Evolutionary conservation across 2,888 invertebrate species (phyloP), one percentile per base, ranked within the genome.

Genomic region (Anagyrus pseudococci): DNA sequence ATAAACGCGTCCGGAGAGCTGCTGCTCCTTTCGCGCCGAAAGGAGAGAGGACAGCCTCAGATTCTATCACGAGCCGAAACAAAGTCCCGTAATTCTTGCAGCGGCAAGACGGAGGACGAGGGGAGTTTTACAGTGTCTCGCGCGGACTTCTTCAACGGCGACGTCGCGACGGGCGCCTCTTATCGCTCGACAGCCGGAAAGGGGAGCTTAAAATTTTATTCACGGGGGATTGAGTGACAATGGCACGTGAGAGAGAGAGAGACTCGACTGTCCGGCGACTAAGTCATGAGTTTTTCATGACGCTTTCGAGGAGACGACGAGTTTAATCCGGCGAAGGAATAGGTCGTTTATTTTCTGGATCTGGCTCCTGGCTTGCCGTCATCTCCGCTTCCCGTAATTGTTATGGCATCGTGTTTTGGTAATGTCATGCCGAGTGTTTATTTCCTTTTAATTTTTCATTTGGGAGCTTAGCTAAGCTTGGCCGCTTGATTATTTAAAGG

Each of bases 31-130:
- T 60, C 60, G 53, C 47, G 44, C 43, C 46, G 44, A 63, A 41
- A 23, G 13, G 43, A 26, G 26, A 19, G 25, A 44, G 48, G 61
- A 52, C 57, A 69, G 62, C 67, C 68, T 55, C 49, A 64, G 73
- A 74, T 73, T 70, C 69, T 73, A 72, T 72, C 73, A 52, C 46
- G 46, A 22, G 10, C 54, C 70, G 65, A 74, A 71, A 70, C 73
- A 73, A 73, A 70, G 70, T 58, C 67, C 56, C 58, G 64, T 71
- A 69, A 67, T 70, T 71, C 68, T 71, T 65, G 49, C 53, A 49
- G 58, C 41, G 59, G 43, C 6, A 20, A 15, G 19, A 22, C 33
- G 41, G 25, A 17, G 13, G 40, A 23, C 1, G 19, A 20, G 29
- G 26, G 33, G 40, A 20, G 55, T 53, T 58, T 58, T 44, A 58